phyloP scores from a whole-genome alignment of 30 jellyfish, hydroid and myxozoan species.

The Haliclystus octoradiatus region DNA sequence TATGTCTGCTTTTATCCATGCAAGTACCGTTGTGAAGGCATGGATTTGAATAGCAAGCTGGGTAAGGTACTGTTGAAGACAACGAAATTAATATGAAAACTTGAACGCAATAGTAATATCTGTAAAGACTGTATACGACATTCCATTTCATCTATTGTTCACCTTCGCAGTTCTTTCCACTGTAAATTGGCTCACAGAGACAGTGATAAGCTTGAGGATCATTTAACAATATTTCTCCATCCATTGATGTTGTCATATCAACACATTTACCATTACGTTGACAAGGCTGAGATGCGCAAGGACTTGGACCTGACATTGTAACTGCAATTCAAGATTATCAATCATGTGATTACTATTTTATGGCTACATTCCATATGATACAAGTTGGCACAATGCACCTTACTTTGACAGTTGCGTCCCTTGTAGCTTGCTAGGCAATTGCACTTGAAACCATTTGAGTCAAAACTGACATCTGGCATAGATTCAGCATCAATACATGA shows the following conservation, averaged over 20 bases:
- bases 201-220: conserved; percentile 46
- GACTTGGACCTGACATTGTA: conserved; percentile 44
- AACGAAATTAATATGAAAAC: neutral
- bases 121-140: too few species aligned
- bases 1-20: conserved; percentile 56
- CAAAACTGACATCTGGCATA: conserved; percentile 82
- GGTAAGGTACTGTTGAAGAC: conserved; percentile 66
- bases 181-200: conserved; percentile 57
- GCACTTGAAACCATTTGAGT: conserved; percentile 84
- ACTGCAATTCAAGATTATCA: conserved; percentile 14
- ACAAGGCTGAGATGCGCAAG: conserved; percentile 83
- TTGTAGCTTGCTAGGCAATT: conserved; percentile 42
- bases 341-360: neutral
- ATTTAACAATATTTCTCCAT: conserved; percentile 53
- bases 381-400: too few species aligned
- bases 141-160: neutral
- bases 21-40: conserved; percentile 93
- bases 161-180: conserved; percentile 89
- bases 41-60: conserved; percentile 85
- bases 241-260: conserved; percentile 46
- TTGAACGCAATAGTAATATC: too few species aligned
- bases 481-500: conserved; percentile 64
- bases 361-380: too few species aligned
- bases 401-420: conserved; percentile 81
- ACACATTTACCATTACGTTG: conserved; percentile 67